Evolutionary conservation across 2,797 vertebrate species (phyloP).

Genomic region (Pteronotus mesoamericanus): DNA sequence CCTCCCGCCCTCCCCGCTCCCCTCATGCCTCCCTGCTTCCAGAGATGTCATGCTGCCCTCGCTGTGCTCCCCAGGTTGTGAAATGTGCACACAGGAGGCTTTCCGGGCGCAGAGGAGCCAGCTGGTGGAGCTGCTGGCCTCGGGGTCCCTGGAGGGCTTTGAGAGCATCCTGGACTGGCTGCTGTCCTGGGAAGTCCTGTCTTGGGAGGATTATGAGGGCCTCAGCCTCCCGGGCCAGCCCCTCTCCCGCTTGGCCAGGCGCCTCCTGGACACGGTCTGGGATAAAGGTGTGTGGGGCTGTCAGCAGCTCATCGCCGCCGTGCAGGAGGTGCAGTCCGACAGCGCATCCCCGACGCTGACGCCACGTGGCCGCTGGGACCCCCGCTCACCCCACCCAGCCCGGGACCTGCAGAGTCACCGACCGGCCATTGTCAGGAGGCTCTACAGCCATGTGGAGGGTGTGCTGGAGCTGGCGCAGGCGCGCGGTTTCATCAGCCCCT

Average conservation of each 20-base stretch:
- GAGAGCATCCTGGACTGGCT: conserved; percentile 87
- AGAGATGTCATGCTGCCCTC: background rate
- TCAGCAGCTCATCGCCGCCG: conserved; percentile 77
- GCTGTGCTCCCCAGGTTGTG: conserved; percentile 56
- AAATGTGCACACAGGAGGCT: conserved; percentile 82
- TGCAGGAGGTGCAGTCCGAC: conserved; percentile 66
- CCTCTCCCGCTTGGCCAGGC: conserved; percentile 80
- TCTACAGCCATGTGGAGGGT: conserved; percentile 80
- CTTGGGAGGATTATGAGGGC: conserved; percentile 88
- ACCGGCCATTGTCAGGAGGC: conserved; percentile 80
- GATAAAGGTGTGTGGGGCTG: conserved; percentile 84
- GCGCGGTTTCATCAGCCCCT: conserved; percentile 80
- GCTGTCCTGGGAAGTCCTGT: conserved; percentile 83
- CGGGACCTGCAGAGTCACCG: conserved; percentile 81
- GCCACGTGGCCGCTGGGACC: background rate
- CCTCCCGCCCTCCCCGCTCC: rapidly evolving
- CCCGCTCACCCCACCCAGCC: conserved; percentile 41
- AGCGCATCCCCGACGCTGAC: background rate
- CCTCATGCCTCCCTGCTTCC: background rate
- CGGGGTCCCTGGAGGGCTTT: conserved; percentile 84
- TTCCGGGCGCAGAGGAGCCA: conserved; percentile 83
- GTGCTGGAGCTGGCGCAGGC: conserved; percentile 78
- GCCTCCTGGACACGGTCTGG: conserved; percentile 85
- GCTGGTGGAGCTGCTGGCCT: conserved; percentile 82
- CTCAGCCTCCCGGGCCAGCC: conserved; percentile 78